phyloP scores from a whole-genome alignment of 92 coral and sea anemone species.

The Parazoanthus swiftii region DNA sequence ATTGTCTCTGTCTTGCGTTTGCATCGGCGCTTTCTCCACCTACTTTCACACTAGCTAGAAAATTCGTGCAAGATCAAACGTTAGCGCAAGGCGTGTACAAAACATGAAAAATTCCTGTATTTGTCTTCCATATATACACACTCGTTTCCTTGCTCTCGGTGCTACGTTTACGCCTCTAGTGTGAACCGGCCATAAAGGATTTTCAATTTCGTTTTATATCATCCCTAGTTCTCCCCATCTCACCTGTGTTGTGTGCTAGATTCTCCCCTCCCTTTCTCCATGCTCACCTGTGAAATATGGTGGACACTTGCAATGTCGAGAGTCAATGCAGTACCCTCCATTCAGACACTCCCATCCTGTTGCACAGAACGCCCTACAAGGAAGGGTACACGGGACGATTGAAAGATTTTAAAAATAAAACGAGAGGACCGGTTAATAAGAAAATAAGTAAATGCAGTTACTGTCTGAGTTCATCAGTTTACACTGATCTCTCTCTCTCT shows the following conservation, averaged over 20 bases:
- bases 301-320: slow-evolving; percentile 78
- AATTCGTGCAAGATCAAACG: no score
- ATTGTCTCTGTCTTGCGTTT: no score
- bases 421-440: background rate
- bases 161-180: no score
- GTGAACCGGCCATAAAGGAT: no score
- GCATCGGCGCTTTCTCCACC: no score
- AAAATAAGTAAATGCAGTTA: background rate
- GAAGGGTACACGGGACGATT: background rate
- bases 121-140: no score
- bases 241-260: background rate
- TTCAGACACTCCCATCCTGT: slow-evolving; percentile 68
- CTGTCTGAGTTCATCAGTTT: background rate
- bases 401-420: background rate
- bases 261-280: background rate
- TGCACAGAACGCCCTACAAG: slow-evolving; percentile 64
- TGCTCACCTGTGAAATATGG: background rate
- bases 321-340: slow-evolving; percentile 76
- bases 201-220: no score
- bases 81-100: no score
- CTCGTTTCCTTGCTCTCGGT: no score
- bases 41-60: no score
- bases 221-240: background rate
- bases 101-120: no score
- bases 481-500: background rate